Percentiles rank a stretch among this genome's conserved stretches.
These are phyloP conservation scores for Drosophila ohnishii DNA, from an alignment of 1,140 invertebrate species.

Conservation along the genomic window DNA sequence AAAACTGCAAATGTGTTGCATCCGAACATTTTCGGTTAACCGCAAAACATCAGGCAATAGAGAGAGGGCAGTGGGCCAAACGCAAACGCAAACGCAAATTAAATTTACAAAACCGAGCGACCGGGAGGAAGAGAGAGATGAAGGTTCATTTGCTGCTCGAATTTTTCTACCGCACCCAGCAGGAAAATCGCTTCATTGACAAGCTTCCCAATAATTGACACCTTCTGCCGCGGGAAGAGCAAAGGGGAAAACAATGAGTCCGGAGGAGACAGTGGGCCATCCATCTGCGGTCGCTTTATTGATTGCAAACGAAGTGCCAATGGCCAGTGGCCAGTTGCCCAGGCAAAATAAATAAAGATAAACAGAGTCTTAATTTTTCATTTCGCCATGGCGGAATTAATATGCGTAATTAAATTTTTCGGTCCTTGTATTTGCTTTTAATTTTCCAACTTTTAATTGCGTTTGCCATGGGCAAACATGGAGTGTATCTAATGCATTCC, in stretches of 20 bases:
- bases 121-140: slow-evolving; percentile 12
- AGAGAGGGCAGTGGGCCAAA: background rate
- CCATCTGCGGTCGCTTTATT: slow-evolving; percentile 47
- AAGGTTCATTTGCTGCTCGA: slow-evolving; percentile 50
- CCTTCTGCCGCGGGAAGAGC: background rate
- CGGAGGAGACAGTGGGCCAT: slow-evolving; percentile 14
- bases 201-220: slow-evolving; percentile 43
- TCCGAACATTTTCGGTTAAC: slow-evolving; percentile 64
- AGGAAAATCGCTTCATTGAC: slow-evolving; percentile 50
- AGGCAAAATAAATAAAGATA: slow-evolving; percentile 44
- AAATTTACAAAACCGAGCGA: slow-evolving; percentile 60
- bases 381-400: slow-evolving; percentile 28
- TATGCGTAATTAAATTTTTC: slow-evolving; percentile 58
- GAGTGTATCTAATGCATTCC: slow-evolving; percentile 32
- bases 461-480: slow-evolving; percentile 40
- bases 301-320: slow-evolving; percentile 30
- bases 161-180: slow-evolving; percentile 33
- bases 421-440: slow-evolving; percentile 62
- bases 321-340: slow-evolving; percentile 4
- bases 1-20: slow-evolving; percentile 61
- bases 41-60: slow-evolving; percentile 49
- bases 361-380: slow-evolving; percentile 39
- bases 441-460: slow-evolving; percentile 70
- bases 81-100: slow-evolving; percentile 51
- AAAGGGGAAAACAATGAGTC: slow-evolving; percentile 30